These are phyloP conservation scores for Eudemis profundana DNA, from an alignment of 2,888 invertebrate genomes.

Conservation along the genomic window DNA sequence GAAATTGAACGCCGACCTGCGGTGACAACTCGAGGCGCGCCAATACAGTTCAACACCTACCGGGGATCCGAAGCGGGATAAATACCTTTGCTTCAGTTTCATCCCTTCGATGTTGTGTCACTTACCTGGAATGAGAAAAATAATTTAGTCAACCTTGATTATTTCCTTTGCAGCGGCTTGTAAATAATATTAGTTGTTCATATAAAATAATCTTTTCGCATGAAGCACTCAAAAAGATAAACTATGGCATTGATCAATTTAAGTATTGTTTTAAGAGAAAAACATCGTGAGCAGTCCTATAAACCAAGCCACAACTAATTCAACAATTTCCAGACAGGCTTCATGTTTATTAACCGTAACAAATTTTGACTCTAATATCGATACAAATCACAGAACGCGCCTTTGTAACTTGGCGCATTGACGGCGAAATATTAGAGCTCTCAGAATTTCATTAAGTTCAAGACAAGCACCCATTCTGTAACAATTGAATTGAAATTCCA, in stretches of 20 bases:
- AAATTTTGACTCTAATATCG: conserved; percentile 11
- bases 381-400: conserved; percentile 14
- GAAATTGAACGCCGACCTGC: conserved; percentile 64
- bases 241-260: no score
- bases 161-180: no score
- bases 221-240: no score
- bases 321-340: conserved; percentile 1
- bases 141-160: conserved; percentile 19
- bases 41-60: conserved; percentile 47
- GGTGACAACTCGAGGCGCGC: conserved; percentile 52
- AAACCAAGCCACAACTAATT: background rate
- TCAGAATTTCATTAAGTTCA: conserved; percentile 40
- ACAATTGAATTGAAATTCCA: conserved; percentile 43
- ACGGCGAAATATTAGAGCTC: conserved; percentile 31
- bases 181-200: no score
- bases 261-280: no score
- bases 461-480: conserved; percentile 33
- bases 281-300: no score
- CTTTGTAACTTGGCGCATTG: conserved; percentile 12
- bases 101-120: conserved; percentile 44
- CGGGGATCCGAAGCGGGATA: conserved; percentile 10
- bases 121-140: conserved; percentile 67
- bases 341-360: conserved; percentile 17
- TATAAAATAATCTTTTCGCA: no score
- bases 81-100: conserved; percentile 23